Evolutionary conservation across 2,888 invertebrate genomes (phyloP), one percentile per base, ranked within the genome.

Genomic region (Phorcus lineatus): DNA sequence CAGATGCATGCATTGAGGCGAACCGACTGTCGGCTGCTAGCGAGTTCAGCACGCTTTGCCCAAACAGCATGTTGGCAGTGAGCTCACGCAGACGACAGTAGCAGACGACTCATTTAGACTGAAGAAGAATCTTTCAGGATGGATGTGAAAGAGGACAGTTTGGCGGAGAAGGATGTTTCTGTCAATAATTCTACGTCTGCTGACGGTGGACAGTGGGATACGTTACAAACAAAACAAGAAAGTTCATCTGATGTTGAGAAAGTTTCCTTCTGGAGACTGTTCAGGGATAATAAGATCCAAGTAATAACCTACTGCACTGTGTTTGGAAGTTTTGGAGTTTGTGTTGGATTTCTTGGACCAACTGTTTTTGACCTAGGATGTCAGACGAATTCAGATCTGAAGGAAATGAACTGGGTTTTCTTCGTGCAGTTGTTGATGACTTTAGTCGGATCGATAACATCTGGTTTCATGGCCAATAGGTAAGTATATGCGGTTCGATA

Each of bases 261-360:
- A 28, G 87, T 89, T 6, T 89, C 89, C 22, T 93, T 93, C 85
- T 86, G 90, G 85, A 86, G 87, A 77, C 87, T 93, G 52, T 93
- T 93, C 82, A 89, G 88, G 83, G 88, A 91, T 62, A 90, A 94
- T 84, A 91, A 92, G 89, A 89, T 91, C 47, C 89, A 92, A 11
- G 93, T 93, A 7, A 82, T 93, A 24, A 92, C 92, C 9, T 93
- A 94, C 87, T 94, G 94, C 83, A 83, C 90, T 9, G 93, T 93
- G 16, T 94, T 94, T 86, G 93, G 93, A 86, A 92, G 91, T 74
- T 94, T 94, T 86, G 94, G 94, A n/a, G 93, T 94, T 91, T 94
- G 94, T 80, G 94, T 94, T 52, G 94, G 94, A 19, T 94, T 94
- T 86, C 89, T 94, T 53, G 94, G 94, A 0, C 94, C 94, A 16